Base-by-base conservation (phyloP, 2,113 vertebrate genomes). In the Tor tambroides region DNA sequence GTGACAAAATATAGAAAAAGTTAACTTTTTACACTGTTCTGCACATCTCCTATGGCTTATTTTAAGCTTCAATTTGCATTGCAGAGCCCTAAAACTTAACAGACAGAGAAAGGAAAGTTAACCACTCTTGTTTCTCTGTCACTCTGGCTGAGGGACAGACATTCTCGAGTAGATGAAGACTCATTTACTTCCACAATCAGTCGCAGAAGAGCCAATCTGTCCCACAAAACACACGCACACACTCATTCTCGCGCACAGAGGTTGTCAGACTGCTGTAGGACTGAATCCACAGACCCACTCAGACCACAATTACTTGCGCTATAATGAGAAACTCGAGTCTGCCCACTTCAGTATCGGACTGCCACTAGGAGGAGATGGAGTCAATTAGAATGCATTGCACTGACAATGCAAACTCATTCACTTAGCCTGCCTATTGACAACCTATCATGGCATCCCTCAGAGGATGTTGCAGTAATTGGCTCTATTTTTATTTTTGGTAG, bases 161-260 rank as follows among this genome's bases (percentile, higher is more conserved):
- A 71, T 84, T 75, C 65, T 85, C 65, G 38, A 79, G 67, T 72
- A 85, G 84, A 82, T 85, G 65, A 85, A 63, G 77, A 75, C 83
- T 84, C 74, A 84, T 79, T 84, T 87, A 87, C 74, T 77, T 84
- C 59, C 81, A 56, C 82, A 87, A 87, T 87, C 86, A 87, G 54
- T 84, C 26, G 32, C 43, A 71, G 86, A 77, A 80, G 74, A 87
- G 49, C 49, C 82, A 84, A 85, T 84, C 78, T 76, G 59, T 59
- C 86, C 43, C 80, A 56, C 54, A 56, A 80, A 65, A 67, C 59
- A 43, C 7, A 85, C 83, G 7, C 77, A 59, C 49, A 80, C 77
- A 65, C 56, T 43, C 83, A 76, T 61, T 75, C 74, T 59, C 30
- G 41, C 43, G 6, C 85, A 80, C 82, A n/a, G 63, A 28, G 61